Conservation (phyloP, 2,888 invertebrate species). For the Adineta ricciae region DNA sequence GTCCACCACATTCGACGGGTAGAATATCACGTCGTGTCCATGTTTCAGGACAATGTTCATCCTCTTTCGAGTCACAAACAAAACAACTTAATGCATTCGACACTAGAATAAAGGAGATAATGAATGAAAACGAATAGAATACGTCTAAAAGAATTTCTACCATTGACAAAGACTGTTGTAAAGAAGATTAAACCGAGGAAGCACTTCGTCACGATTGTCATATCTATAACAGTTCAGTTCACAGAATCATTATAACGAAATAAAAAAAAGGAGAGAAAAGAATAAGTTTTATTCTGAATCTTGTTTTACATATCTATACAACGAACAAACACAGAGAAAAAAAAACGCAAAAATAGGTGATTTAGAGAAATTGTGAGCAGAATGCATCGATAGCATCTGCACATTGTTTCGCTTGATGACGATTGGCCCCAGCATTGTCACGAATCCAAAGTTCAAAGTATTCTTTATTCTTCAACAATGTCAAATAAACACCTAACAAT, state of each 20-base stretch:
- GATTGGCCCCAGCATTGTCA: neutral
- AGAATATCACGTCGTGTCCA: conserved; percentile 49
- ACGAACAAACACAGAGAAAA: neutral
- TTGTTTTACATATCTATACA: neutral
- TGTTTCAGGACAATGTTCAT: conserved; percentile 52
- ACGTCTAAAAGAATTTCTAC: neutral
- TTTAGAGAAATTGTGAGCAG: neutral
- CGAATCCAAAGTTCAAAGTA: conserved; percentile 5
- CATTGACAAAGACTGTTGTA: neutral
- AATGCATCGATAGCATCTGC: neutral
- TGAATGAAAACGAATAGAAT: too few species aligned
- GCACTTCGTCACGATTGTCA: neutral
- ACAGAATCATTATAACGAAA: neutral
- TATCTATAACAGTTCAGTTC: neutral
- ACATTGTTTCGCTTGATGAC: neutral
- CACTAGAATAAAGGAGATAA: neutral
- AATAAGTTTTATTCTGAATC: neutral
- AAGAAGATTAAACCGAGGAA: neutral
- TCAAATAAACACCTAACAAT: neutral
- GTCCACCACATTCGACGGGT: conserved; percentile 56
- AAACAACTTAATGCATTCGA: conserved; percentile 55
- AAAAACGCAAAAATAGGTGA: neutral
- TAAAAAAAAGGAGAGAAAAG: neutral
- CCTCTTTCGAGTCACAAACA: conserved; percentile 72
- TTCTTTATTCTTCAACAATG: neutral